A percentile compares a stretch with the other conserved stretches of the same genome.
Evolutionary conservation across 2,888 invertebrate genomes (phyloP).

Genomic region (Rhogogaster chlorosoma): DNA sequence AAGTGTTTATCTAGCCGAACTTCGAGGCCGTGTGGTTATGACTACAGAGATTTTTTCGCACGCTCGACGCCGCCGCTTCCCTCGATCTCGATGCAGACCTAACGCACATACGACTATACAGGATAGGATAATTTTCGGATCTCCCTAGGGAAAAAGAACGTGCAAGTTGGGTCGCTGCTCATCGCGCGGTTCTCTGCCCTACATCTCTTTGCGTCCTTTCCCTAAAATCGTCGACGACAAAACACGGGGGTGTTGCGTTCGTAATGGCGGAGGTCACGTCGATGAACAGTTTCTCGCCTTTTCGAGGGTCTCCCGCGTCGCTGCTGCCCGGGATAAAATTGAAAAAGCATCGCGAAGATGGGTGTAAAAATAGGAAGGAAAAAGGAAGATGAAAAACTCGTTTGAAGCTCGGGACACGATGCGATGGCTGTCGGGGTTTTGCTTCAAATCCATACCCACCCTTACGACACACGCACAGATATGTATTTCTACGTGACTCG

Average conservation of each 20-base stretch:
- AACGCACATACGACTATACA: background rate
- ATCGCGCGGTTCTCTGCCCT: background rate
- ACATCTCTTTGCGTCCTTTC: background rate
- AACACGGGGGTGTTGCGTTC: background rate
- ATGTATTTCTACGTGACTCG: background rate
- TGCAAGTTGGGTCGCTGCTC: background rate
- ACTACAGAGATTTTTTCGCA: background rate
- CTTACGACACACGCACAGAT: background rate
- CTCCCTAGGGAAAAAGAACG: background rate
- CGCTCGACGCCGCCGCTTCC: conserved; percentile 2
- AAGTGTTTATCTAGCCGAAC: background rate
- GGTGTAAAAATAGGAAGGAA: background rate
- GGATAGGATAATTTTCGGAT: background rate
- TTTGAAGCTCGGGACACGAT: background rate
- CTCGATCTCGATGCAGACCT: conserved; percentile 7
- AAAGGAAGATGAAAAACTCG: background rate
- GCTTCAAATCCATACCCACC: background rate
- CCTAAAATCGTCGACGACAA: background rate
- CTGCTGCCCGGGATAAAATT: background rate
- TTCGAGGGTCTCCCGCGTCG: background rate
- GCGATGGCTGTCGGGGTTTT: background rate
- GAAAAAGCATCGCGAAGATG: background rate
- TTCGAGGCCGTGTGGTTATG: background rate
- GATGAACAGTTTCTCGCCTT: background rate
- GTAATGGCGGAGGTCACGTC: background rate